Evolutionary conservation across 2,888 invertebrate genomes (phyloP).

Genomic region (Prosapia bicincta): DNA sequence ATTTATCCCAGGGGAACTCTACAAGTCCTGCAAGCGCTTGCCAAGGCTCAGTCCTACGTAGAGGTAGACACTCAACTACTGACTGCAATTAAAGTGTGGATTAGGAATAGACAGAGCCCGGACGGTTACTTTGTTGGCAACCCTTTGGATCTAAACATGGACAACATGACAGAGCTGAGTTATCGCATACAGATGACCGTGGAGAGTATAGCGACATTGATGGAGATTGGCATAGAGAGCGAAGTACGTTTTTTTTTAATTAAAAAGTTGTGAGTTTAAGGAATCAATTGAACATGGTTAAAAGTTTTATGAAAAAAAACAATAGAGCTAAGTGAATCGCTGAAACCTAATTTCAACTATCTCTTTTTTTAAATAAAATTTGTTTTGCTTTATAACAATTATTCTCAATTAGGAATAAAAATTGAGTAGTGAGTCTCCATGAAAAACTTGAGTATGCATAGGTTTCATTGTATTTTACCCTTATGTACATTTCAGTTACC

Average conservation of each 20-base stretch:
- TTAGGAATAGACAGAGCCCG: slow-evolving; percentile 55
- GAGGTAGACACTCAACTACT: slow-evolving; percentile 59
- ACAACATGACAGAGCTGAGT: slow-evolving; percentile 47
- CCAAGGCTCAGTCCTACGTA: slow-evolving; percentile 59
- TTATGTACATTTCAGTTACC: too few species aligned
- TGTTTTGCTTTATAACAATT: too few species aligned
- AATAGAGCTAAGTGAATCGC: too few species aligned
- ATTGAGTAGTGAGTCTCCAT: too few species aligned
- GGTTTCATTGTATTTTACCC: too few species aligned
- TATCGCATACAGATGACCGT: slow-evolving; percentile 60
- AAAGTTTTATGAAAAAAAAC: too few species aligned
- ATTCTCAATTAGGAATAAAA: too few species aligned
- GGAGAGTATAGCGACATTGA: slow-evolving; percentile 57
- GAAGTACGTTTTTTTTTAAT: slow-evolving; percentile 50
- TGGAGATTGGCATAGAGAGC: slow-evolving; percentile 59
- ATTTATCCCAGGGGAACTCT: slow-evolving; percentile 50
- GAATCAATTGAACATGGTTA: too few species aligned
- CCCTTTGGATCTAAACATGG: slow-evolving; percentile 48
- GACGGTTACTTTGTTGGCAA: slow-evolving; percentile 60
- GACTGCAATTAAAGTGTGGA: slow-evolving; percentile 58
- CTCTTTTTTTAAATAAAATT: too few species aligned
- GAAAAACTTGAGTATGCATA: too few species aligned
- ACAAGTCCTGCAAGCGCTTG: slow-evolving; percentile 56
- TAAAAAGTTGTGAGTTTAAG: too few species aligned
- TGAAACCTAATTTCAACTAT: too few species aligned